A percentile compares a stretch with the other conserved stretches of the same genome.
Conservation (phyloP, 2,113 vertebrate genomes). For the Patagioenas fasciata region DNA sequence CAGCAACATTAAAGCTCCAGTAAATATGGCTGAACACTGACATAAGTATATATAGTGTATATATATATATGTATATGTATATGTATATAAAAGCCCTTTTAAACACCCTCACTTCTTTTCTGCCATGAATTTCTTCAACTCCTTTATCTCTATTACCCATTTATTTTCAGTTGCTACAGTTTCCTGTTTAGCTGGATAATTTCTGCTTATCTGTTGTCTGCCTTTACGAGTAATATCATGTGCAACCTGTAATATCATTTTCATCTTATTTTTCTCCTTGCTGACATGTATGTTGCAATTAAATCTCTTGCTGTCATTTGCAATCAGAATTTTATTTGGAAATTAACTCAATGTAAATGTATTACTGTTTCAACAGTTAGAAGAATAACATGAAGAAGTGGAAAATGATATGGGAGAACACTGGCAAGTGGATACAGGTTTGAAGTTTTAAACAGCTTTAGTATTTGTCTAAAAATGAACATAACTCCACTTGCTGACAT, state of each 20-base stretch:
- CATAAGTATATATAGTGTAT: neutral
- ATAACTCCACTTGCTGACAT: neutral
- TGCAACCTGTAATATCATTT: neutral
- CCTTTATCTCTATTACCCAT: neutral
- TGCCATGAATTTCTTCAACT: neutral
- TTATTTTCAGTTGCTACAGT: neutral
- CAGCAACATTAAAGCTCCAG: neutral
- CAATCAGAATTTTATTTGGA: neutral
- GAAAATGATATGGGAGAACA: neutral
- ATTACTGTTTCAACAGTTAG: neutral
- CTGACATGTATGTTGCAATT: neutral
- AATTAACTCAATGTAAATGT: neutral
- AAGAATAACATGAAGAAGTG: neutral
- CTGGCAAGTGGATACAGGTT: neutral
- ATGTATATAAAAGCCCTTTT: neutral
- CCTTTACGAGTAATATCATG: neutral
- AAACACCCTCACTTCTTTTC: neutral
- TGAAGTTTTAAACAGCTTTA: neutral
- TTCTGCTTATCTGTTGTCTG: neutral
- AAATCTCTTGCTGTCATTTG: neutral
- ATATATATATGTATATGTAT: too few relatives aligned
- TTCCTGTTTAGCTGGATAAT: neutral
- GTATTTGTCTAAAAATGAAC: neutral
- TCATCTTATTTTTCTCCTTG: neutral
- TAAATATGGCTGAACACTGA: neutral